Evolutionary conservation across 2,888 invertebrate species (phyloP), one percentile per base, ranked within the genome.

Genomic region (Aspidapion aeneum): DNA sequence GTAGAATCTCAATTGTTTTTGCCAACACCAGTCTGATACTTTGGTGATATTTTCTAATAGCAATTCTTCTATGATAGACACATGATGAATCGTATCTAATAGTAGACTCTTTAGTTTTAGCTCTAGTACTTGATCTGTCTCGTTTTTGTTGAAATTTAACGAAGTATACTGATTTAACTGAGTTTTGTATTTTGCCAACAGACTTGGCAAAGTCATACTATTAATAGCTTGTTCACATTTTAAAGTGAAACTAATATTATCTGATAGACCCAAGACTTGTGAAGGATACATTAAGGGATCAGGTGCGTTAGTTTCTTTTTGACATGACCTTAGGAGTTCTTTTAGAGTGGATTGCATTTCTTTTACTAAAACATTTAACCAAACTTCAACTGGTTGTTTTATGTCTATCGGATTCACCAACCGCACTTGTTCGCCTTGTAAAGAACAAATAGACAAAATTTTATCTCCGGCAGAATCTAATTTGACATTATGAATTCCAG

Each of bases 41-140:
- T 85, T 85, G 22, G 85, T 86, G 0, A 90, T 86, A 76, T 87
- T 87, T 67, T 86, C 84, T 56, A 85, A 84, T 64, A 94, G 85
- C 60, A 99, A 83, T 70, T 87, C 85, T 73, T 91, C 90, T 50
- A 97, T 86, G 20, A 98, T 88, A 63, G 88, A 86, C 66, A 93
- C 88, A 78, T 95, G 92, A 82, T 98, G 94, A 67, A 98, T 94
- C 18, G 94, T 90, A 76, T 99, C 98, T 72, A 98, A 82, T 71
- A 99, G 88, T 59, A 99, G 83, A 9, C 95, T 90, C 77, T 98
- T 94, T 68, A 97, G 84, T 82, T 99, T 99, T 60, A 94, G 82
- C 74, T 91, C 78, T 50, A 81, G 69, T 21, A 78, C 70, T 63
- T 74, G 72, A 9, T 71, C 71, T 57, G 73, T 74, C 2, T 70